Conservation (phyloP, 2,888 invertebrate species). For the Dicranocentrus wangi region DNA sequence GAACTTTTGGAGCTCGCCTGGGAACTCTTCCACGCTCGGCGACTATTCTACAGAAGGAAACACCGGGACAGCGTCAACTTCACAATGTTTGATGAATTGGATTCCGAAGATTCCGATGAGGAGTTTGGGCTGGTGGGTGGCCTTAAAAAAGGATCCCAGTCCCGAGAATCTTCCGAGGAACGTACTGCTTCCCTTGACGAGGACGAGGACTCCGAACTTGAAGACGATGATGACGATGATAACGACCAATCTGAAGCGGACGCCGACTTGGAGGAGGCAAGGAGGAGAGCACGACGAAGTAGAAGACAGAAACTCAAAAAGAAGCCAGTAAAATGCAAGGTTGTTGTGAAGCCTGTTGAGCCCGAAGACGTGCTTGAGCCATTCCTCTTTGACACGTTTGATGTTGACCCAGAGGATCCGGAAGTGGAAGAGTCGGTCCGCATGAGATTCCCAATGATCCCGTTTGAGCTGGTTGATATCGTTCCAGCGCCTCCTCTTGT, state of each 20-base stretch:
- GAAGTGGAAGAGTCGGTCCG: slow-evolving; percentile 64
- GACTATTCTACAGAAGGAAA: slow-evolving; percentile 64
- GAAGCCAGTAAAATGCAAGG: slow-evolving; percentile 22
- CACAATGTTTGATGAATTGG: slow-evolving; percentile 19
- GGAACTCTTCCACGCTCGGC: slow-evolving; percentile 64
- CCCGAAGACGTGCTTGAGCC: slow-evolving; percentile 39
- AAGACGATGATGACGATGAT: slow-evolving; percentile 12
- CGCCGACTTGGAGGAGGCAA: slow-evolving; percentile 6
- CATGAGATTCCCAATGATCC: slow-evolving; percentile 67
- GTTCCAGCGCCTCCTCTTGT: slow-evolving; percentile 59
- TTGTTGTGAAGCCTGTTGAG: slow-evolving; percentile 47
- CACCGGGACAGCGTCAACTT: slow-evolving; percentile 13
- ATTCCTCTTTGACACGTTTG: slow-evolving; percentile 52
- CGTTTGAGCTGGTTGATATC: slow-evolving; percentile 63
- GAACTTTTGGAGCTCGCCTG: slow-evolving; percentile 65
- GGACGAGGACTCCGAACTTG: slow-evolving; percentile 2
- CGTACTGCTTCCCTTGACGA: neutral
- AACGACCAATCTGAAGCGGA: neutral
- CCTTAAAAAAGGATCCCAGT: neutral
- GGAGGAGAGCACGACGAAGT: slow-evolving; percentile 4
- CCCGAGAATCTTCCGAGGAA: neutral
- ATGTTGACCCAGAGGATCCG: slow-evolving; percentile 64
- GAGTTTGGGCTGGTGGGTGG: slow-evolving; percentile 18
- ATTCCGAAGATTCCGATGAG: slow-evolving; percentile 15
- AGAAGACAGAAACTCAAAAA: slow-evolving; percentile 13